phyloP scores from a whole-genome alignment of 2,797 vertebrate genomes.

The Lepidocolaptes lacrymiger region DNA sequence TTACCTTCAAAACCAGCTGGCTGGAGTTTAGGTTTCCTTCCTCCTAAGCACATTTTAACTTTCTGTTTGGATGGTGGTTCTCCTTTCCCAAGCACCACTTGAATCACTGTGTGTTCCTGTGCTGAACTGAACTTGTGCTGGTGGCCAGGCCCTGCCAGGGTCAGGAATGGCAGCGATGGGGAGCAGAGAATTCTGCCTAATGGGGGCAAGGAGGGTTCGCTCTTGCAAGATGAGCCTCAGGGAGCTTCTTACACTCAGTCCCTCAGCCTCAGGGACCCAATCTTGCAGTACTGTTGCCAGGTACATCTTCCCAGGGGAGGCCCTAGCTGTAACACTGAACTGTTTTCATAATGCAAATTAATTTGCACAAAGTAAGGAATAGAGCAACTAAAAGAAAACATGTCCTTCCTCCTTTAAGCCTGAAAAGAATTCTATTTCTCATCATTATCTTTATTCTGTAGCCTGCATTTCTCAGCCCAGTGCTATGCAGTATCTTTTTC shows the following conservation, averaged over 20 bases:
- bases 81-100: background rate
- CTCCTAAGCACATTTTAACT: background rate
- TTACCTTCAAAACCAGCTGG: background rate
- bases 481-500: background rate
- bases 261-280: background rate
- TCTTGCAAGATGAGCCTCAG: background rate
- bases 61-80: background rate
- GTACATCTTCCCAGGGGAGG: background rate
- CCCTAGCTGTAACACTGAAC: background rate
- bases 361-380: background rate
- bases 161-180: no score
- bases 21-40: background rate
- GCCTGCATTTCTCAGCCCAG: background rate
- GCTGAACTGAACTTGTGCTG: background rate
- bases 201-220: background rate
- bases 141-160: no score
- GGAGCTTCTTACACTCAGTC: background rate
- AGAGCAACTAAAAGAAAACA: background rate
- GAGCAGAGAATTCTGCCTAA: background rate
- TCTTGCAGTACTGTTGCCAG: background rate
- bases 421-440: background rate
- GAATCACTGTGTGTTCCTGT: background rate
- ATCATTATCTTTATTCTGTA: background rate
- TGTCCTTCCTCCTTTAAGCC: background rate
- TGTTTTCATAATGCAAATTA: background rate